Evolutionary conservation across 2,888 invertebrate genomes (phyloP).

Genomic region (Heliothis peltigera): DNA sequence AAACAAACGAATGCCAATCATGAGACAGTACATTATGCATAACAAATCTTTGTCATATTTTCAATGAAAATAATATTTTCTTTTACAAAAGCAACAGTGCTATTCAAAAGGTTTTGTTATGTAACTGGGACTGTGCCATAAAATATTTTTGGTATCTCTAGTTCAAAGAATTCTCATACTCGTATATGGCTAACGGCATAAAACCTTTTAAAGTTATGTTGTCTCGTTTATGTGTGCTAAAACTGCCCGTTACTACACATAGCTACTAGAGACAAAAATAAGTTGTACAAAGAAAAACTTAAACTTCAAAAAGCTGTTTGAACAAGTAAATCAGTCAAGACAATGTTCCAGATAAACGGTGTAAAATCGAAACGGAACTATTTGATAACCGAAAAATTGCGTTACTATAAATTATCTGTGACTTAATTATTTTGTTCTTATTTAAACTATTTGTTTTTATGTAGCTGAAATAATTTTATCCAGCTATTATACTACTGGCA

Average conservation of each 20-base stretch:
- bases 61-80: too few relatives aligned
- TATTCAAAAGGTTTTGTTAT: too few relatives aligned
- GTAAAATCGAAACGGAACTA: constrained; percentile 24
- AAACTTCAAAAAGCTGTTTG: constrained; percentile 4
- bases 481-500: background rate
- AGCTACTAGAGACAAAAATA: constrained; percentile 49
- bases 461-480: background rate
- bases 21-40: too few relatives aligned
- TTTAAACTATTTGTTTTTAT: constrained; percentile 5
- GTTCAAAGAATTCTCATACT: constrained; percentile 37
- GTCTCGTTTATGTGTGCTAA: constrained; percentile 52
- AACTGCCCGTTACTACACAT: constrained; percentile 42
- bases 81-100: too few relatives aligned
- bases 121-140: too few relatives aligned
- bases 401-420: constrained; percentile 11
- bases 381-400: background rate
- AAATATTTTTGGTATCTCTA: constrained; percentile 23
- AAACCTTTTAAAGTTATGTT: constrained; percentile 66
- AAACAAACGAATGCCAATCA: too few relatives aligned
- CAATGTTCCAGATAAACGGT: constrained; percentile 11
- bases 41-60: too few relatives aligned
- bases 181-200: constrained; percentile 35
- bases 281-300: constrained; percentile 35
- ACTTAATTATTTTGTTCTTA: constrained; percentile 17
- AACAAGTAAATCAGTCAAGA: constrained; percentile 10